Percentiles rank a stretch among this genome's conserved stretches.
phyloP scores from a whole-genome alignment of 2,113 vertebrate species.

The Hydrolagus affinis region DNA sequence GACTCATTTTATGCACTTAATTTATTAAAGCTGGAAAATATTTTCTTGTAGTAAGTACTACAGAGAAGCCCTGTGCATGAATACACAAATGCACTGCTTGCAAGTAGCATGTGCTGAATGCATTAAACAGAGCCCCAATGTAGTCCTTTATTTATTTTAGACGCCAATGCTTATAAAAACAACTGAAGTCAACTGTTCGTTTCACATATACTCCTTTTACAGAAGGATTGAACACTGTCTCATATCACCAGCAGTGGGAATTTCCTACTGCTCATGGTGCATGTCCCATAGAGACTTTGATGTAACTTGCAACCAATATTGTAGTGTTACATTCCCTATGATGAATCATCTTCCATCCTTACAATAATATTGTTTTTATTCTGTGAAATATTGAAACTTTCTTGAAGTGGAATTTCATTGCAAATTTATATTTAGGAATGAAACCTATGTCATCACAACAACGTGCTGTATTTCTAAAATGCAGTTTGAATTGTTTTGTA shows the following conservation, averaged over 20 bases:
- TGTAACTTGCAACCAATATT: neutral
- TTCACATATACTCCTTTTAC: neutral
- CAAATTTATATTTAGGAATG: neutral
- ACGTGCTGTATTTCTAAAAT: too few species aligned
- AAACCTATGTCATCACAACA: neutral
- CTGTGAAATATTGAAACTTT: neutral
- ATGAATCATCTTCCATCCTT: neutral
- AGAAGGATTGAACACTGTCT: neutral
- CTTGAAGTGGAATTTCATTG: neutral
- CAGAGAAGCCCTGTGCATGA: slow-evolving; percentile 11
- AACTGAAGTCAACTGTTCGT: neutral
- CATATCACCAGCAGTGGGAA: neutral
- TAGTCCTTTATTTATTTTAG: neutral
- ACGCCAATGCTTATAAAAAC: neutral
- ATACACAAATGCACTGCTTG: neutral
- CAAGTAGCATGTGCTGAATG: neutral
- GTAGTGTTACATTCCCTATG: neutral
- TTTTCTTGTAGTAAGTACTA: neutral
- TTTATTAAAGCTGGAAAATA: slow-evolving; percentile 5
- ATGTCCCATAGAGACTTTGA: neutral
- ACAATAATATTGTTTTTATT: neutral
- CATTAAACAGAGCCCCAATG: neutral
- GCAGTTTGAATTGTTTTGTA: too few species aligned
- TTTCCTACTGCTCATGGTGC: neutral
- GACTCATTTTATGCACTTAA: neutral